A percentile compares a stretch with the other conserved stretches of the same genome.
These are phyloP conservation scores for Megalurothrips usitatus DNA, from an alignment of 2,888 invertebrate species.

Conservation along the genomic window DNA sequence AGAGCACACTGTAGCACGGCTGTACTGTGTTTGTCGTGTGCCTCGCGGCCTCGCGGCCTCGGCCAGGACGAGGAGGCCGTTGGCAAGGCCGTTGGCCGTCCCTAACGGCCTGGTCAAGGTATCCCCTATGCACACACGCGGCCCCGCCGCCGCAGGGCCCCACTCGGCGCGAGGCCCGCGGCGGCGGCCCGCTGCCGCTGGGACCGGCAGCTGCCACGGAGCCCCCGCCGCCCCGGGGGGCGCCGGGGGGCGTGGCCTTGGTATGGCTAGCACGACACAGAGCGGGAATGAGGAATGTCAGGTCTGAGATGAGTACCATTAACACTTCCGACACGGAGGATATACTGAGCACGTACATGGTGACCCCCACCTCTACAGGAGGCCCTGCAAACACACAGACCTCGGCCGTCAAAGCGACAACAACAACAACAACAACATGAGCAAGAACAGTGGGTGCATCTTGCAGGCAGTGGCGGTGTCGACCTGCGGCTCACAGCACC, in stretches of 20 bases:
- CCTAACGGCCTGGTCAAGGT: background rate
- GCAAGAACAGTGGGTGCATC: background rate
- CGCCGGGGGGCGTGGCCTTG: slow-evolving; percentile 8
- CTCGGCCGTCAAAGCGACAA: slow-evolving; percentile 27
- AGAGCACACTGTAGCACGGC: background rate
- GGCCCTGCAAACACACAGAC: slow-evolving; percentile 46
- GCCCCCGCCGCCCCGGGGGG: background rate
- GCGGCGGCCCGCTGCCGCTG: background rate
- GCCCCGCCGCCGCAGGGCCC: too few species aligned
- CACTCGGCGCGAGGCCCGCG: background rate
- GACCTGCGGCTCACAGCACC: slow-evolving; percentile 5
- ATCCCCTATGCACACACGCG: too few species aligned
- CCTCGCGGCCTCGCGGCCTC: background rate
- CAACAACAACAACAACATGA: background rate
- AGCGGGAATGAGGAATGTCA: slow-evolving; percentile 13
- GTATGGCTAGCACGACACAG: slow-evolving; percentile 15
- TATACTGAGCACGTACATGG: slow-evolving; percentile 57
- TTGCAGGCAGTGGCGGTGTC: background rate
- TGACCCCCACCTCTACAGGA: slow-evolving; percentile 55
- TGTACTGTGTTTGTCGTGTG: slow-evolving; percentile 22
- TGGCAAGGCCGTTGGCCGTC: too few species aligned
- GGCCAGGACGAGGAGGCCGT: background rate
- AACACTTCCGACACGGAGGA: slow-evolving; percentile 58
- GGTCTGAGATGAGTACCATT: slow-evolving; percentile 48
- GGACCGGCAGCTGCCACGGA: background rate